These are phyloP conservation scores for Eptesicus fuscus DNA, from an alignment of 2,113 vertebrate genomes.

Conservation along the genomic window DNA sequence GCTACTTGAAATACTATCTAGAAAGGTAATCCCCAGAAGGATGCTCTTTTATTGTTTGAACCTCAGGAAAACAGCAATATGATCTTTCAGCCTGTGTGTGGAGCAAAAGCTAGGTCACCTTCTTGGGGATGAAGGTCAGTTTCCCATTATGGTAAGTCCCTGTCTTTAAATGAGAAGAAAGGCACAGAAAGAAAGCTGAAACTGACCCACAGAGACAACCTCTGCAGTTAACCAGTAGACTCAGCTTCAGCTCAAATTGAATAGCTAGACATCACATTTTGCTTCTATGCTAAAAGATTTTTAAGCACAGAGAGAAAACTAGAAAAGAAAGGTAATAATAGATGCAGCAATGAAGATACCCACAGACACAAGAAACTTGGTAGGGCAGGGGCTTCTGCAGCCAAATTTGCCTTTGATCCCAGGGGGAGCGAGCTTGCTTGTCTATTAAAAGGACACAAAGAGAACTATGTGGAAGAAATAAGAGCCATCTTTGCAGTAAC, in stretches of 20 bases:
- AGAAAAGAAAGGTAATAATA: neutral
- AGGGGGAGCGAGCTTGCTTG: neutral
- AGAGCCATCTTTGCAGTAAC: neutral
- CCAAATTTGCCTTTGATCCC: neutral
- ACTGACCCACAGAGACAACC: neutral
- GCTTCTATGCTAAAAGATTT: neutral
- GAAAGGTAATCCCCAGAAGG: slow-evolving; percentile 57
- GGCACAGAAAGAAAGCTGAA: neutral
- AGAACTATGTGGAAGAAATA: neutral
- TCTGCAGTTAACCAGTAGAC: neutral
- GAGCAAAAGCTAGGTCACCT: neutral
- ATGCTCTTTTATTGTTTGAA: slow-evolving; percentile 45
- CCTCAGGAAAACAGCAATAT: slow-evolving; percentile 50
- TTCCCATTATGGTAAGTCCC: slow-evolving; percentile 21
- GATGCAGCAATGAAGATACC: neutral
- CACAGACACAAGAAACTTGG: neutral
- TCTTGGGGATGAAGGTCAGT: slow-evolving; percentile 4
- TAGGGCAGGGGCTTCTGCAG: neutral
- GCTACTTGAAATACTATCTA: slow-evolving; percentile 61
- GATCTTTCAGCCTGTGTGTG: neutral
- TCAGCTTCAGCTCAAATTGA: neutral
- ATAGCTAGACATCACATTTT: neutral
- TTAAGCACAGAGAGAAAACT: neutral
- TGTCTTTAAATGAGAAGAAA: slow-evolving; percentile 35
- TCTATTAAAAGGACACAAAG: neutral